Base-by-base conservation (phyloP, 2,888 invertebrate species). In the Hemithea aestivaria region DNA sequence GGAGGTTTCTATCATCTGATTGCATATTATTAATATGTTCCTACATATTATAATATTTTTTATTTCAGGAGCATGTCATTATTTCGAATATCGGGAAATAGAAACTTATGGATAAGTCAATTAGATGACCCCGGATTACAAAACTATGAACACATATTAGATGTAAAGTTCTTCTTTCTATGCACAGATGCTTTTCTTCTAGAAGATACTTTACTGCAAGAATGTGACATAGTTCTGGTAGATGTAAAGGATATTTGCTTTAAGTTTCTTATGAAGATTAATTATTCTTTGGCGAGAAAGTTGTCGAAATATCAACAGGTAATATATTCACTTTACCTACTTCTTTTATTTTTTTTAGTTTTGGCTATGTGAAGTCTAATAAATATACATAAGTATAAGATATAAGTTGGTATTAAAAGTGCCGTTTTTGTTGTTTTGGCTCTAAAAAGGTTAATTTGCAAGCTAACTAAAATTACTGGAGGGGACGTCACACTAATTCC, bases 61-160 rank as follows among this genome's bases (percentile, higher is more conserved):
- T n/a, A 6, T 36, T 36, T 21, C 26, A 37, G 37, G 11, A 27
- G 88, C 53, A 73, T 89, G 43, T 24, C 85, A 85, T 56, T 60
- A 58, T n/a, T 68, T 81, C 35, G 59, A 84, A 35, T 82, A 87
- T 54, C 83, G 83, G 1, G 37, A 51, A 5, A 59, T 66, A 9
- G 55, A 58, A 10, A 51, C 21, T 45, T 67, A 1, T 67, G 65
- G 62, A 29, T 66, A 6, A 65, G 61, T 55, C 69, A 67, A 35
- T 33, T 69, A 7, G 63, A 69, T 21, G 68, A 68, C 27, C 66
- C 66, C 1, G 67, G 67, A 6, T 21, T 37, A 20, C 37, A 37
- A 7, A 6, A 26, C 4, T 37, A 37, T 4, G 31, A 37, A 6
- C 26, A 30, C 7, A 8, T 26, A 1, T 21, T 27, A 1, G 37